These are phyloP conservation scores for Lanius ludovicianus DNA, from an alignment of 2,113 vertebrate species.

Conservation along the genomic window DNA sequence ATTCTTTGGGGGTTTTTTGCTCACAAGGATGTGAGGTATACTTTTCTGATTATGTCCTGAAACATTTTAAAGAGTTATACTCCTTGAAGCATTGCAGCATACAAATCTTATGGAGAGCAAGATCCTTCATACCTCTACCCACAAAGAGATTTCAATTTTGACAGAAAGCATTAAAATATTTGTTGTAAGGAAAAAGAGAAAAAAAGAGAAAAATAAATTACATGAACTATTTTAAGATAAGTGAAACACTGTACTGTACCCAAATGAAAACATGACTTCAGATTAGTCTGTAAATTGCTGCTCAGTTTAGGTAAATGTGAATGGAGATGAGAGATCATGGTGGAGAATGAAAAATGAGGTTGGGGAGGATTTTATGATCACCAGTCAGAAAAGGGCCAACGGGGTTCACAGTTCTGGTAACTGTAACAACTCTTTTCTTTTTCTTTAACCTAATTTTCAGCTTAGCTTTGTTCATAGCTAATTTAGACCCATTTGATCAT, in stretches of 20 bases:
- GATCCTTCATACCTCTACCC: neutral
- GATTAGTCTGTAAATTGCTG: accelerated
- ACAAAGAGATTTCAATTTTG: neutral
- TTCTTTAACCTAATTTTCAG: neutral
- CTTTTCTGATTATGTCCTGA: neutral
- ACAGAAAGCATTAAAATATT: neutral
- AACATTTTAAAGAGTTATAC: neutral
- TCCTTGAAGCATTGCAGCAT: neutral
- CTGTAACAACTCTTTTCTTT: neutral
- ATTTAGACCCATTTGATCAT: neutral
- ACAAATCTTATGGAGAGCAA: neutral
- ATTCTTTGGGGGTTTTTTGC: neutral
- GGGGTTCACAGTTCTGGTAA: neutral
- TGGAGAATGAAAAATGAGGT: neutral
- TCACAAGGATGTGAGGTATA: neutral
- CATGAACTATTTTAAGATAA: neutral
- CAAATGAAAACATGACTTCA: neutral
- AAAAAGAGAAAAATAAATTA: neutral
- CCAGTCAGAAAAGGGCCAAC: neutral
- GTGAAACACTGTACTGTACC: neutral
- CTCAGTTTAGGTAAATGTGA: neutral
- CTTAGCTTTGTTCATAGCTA: neutral
- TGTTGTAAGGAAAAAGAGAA: neutral
- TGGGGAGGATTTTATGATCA: neutral
- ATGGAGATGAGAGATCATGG: neutral